Percentiles rank a stretch among this genome's conserved stretches.
These are phyloP conservation scores for Myotis planiceps DNA, from an alignment of 2,797 vertebrate species.

Conservation along the genomic window DNA sequence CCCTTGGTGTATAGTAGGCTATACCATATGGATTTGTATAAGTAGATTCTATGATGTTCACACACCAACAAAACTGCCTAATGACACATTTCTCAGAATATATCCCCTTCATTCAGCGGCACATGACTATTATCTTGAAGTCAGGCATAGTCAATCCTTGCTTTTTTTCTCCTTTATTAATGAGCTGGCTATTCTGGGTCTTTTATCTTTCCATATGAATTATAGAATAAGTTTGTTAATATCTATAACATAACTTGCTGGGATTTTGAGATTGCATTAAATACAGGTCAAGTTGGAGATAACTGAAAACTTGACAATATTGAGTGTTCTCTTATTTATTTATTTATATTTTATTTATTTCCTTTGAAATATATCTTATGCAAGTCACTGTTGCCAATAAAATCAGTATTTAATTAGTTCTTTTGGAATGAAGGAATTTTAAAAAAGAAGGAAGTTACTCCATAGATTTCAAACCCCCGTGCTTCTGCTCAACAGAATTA, in stretches of 20 bases:
- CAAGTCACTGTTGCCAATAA: neutral
- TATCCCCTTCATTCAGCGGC: neutral
- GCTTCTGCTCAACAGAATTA: neutral
- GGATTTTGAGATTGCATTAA: neutral
- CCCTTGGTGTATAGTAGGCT: neutral
- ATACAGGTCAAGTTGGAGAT: neutral
- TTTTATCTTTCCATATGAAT: neutral
- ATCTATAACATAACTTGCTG: neutral
- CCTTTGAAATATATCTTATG: neutral
- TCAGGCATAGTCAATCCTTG: neutral
- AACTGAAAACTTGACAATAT: neutral
- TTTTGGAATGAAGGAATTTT: neutral
- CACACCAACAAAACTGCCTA: neutral
- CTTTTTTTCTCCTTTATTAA: neutral
- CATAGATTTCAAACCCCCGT: neutral
- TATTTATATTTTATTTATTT: neutral
- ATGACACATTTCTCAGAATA: neutral
- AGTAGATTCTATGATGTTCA: neutral
- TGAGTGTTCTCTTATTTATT: neutral
- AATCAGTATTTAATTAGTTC: constrained; percentile 22
- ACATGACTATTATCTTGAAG: neutral
- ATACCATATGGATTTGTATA: neutral
- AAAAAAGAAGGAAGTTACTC: neutral
- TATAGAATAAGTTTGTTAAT: neutral
- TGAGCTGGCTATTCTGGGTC: neutral